Percentiles rank a stretch among this genome's conserved stretches.
Conservation (phyloP, 2,888 invertebrate genomes). For the Synergus japonicus region DNA sequence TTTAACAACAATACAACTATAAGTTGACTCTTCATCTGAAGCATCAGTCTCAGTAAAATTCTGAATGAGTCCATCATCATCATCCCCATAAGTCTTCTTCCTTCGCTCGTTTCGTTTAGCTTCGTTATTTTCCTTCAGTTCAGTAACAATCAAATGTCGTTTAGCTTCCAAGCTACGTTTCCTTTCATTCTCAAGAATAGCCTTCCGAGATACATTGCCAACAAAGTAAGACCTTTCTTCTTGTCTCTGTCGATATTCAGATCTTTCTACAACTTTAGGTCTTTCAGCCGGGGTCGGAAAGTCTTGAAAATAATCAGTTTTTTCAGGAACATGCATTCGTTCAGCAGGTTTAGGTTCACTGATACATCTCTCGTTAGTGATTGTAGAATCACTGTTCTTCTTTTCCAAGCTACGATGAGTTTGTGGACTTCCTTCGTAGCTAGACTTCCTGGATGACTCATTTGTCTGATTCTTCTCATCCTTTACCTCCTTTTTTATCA, state of each 20-base stretch:
- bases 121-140: conserved; percentile 74
- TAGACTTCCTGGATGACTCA: conserved; percentile 59
- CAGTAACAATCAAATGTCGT: conserved; percentile 73
- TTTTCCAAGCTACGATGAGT: conserved; percentile 61
- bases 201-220: conserved; percentile 74
- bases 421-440: conserved; percentile 57
- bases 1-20: conserved; percentile 88
- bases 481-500: conserved; percentile 79
- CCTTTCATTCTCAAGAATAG: conserved; percentile 74
- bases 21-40: conserved; percentile 77
- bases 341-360: conserved; percentile 74
- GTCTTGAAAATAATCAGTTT: conserved; percentile 70
- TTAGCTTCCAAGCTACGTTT: conserved; percentile 75
- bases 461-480: conserved; percentile 74
- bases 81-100: conserved; percentile 68
- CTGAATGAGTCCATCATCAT: conserved; percentile 69
- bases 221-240: conserved; percentile 72
- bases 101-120: conserved; percentile 69
- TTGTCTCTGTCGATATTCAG: conserved; percentile 66
- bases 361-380: conserved; percentile 67
- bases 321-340: conserved; percentile 71
- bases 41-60: conserved; percentile 74
- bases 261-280: conserved; percentile 67
- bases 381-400: conserved; percentile 69
- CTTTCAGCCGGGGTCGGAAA: conserved; percentile 75